Evolutionary conservation across 2,797 vertebrate species (phyloP).

Genomic region (Amazona ochrocephala): DNA sequence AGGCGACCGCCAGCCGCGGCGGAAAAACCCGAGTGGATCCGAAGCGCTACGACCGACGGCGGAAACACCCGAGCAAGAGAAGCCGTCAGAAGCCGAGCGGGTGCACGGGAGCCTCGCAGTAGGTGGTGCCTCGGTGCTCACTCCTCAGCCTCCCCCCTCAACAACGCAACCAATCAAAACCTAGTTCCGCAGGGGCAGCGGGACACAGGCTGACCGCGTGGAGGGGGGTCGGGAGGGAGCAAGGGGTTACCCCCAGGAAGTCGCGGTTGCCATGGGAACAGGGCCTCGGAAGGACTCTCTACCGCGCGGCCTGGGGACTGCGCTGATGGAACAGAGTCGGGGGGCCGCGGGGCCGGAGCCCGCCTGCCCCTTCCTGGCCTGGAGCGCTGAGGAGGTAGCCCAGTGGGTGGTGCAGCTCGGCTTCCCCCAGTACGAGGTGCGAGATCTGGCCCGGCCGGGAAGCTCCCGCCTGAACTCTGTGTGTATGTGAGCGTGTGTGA

Average conservation of each 20-base stretch:
- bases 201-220: neutral
- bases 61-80: neutral
- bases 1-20: neutral
- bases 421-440: slow-evolving; percentile 88
- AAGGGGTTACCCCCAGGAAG: slow-evolving; percentile 37
- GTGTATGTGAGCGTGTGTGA: neutral
- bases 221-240: neutral
- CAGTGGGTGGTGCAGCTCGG: slow-evolving; percentile 85
- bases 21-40: slow-evolving; percentile 62
- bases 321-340: neutral
- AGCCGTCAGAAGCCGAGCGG: neutral
- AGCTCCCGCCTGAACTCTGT: accelerated
- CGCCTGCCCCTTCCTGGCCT: slow-evolving; percentile 62
- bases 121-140: neutral
- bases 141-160: neutral
- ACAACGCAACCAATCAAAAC: neutral
- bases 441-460: neutral
- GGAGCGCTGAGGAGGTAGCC: slow-evolving; percentile 84
- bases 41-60: neutral
- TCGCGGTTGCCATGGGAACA: slow-evolving; percentile 78
- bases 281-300: slow-evolving; percentile 29
- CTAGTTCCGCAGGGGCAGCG: neutral
- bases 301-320: neutral
- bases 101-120: neutral
- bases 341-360: accelerated